A percentile compares a stretch with the other conserved stretches of the same genome.
phyloP scores from a whole-genome alignment of 2,797 vertebrate species.

The Schizopygopsis pylzovi region DNA sequence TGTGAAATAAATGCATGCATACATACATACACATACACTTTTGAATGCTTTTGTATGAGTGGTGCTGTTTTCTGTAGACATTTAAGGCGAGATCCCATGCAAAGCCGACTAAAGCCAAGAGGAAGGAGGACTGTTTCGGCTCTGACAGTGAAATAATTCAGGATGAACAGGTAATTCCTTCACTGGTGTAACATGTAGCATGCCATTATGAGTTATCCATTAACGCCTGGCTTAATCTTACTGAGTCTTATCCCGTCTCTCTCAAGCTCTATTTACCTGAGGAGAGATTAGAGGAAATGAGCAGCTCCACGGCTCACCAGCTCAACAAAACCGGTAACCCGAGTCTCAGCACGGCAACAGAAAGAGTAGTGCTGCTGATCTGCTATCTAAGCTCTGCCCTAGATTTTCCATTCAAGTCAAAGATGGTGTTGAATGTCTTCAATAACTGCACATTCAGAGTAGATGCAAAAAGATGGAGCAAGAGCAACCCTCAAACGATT shows the following conservation, averaged over 20 bases:
- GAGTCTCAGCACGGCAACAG: background rate
- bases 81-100: slow-evolving; percentile 13
- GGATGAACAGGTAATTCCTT: slow-evolving; percentile 29
- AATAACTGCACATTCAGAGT: background rate
- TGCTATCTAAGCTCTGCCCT: slow-evolving; percentile 7
- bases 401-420: background rate
- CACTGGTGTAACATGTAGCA: background rate
- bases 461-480: background rate
- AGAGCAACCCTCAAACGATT: background rate
- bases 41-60: background rate
- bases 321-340: slow-evolving; percentile 41
- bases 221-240: slow-evolving; percentile 30
- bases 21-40: background rate
- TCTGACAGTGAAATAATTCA: slow-evolving; percentile 1
- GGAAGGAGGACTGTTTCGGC: slow-evolving; percentile 10
- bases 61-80: slow-evolving; percentile 28
- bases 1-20: background rate
- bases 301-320: slow-evolving; percentile 46
- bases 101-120: slow-evolving; percentile 9
- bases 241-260: slow-evolving; percentile 35
- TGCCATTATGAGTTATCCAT: slow-evolving; percentile 25
- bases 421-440: background rate
- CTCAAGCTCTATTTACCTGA: slow-evolving; percentile 50
- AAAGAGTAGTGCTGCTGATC: slow-evolving; percentile 1
- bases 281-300: slow-evolving; percentile 37